A percentile compares a stretch with the other conserved stretches of the same genome.
Conservation (phyloP, 2,888 invertebrate genomes). For the Thysanoteuthis rhombus region DNA sequence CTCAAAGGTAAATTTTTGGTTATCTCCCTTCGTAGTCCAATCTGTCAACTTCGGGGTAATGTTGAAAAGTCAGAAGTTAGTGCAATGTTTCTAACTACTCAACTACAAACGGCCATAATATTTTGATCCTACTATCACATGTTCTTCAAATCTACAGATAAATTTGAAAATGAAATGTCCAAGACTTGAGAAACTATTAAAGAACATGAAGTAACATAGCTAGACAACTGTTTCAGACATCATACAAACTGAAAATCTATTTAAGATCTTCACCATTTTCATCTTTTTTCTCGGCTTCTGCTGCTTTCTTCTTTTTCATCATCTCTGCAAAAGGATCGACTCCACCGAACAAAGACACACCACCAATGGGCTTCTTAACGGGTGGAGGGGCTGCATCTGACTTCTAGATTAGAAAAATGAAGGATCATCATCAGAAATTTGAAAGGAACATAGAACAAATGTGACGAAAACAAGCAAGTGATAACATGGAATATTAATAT, state of each 20-base stretch:
- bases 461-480: neutral
- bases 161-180: too few species aligned
- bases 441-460: neutral
- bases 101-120: too few species aligned
- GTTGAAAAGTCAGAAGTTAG: too few species aligned
- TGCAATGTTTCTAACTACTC: too few species aligned
- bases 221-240: neutral
- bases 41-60: too few species aligned
- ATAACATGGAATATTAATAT: neutral
- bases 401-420: neutral
- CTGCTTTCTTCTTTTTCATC: neutral
- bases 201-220: neutral
- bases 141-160: too few species aligned
- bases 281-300: neutral
- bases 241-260: neutral
- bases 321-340: conserved; percentile 41
- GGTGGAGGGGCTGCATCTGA: neutral
- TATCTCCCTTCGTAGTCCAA: too few species aligned
- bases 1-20: too few species aligned
- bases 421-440: neutral
- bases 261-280: neutral
- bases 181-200: too few species aligned
- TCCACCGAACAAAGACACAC: conserved; percentile 59
- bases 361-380: conserved; percentile 55
- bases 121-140: too few species aligned